Conservation (phyloP, 2,797 vertebrate genomes). For the Thunnus albacares region DNA sequence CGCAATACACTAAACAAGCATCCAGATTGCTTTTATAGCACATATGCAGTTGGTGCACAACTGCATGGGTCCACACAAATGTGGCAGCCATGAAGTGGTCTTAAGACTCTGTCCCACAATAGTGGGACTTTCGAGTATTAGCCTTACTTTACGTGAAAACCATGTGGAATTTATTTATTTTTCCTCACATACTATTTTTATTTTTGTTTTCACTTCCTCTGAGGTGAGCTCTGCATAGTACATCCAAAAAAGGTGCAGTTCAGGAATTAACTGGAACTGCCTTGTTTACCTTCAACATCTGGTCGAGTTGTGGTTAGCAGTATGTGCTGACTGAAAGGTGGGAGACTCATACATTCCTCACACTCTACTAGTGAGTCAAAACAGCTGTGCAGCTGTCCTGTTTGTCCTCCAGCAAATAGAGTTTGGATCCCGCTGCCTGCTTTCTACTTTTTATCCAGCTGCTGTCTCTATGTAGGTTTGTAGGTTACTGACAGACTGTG, state of each 20-base stretch:
- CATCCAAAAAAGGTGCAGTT: neutral
- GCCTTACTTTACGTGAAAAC: neutral
- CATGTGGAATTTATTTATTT: neutral
- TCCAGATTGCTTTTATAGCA: too few relatives aligned
- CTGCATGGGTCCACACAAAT: too few relatives aligned
- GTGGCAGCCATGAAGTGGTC: too few relatives aligned
- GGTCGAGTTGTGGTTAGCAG: neutral
- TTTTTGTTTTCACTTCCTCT: neutral
- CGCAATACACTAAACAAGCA: neutral
- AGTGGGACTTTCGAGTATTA: neutral
- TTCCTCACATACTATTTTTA: neutral
- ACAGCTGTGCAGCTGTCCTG: neutral
- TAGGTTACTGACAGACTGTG: conserved; percentile 71
- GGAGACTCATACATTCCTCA: conserved; percentile 1
- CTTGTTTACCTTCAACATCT: conserved; percentile 14
- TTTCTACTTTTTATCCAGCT: conserved; percentile 5
- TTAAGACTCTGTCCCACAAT: neutral
- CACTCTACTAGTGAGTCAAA: neutral
- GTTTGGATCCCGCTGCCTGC: neutral
- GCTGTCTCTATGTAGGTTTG: conserved; percentile 76
- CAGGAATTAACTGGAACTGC: neutral
- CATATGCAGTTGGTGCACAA: too few relatives aligned
- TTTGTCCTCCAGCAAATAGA: conserved; percentile 30
- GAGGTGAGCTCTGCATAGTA: neutral
- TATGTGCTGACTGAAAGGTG: neutral